phyloP scores from a whole-genome alignment of 1,140 invertebrate species.

The Drosophila parabipectinata region DNA sequence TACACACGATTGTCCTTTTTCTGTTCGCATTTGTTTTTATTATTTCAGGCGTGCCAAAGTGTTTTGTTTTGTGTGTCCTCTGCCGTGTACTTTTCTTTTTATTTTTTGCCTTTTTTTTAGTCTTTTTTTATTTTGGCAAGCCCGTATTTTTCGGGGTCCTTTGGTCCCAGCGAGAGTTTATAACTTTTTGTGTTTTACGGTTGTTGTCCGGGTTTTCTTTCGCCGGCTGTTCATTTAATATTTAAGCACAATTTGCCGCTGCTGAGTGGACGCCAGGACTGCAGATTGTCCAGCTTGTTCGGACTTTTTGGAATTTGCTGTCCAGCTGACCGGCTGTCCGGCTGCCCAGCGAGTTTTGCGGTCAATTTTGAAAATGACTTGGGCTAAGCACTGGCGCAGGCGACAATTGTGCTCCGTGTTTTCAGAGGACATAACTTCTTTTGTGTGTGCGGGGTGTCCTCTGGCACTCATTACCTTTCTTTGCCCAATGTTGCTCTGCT shows the following conservation, averaged over 20 bases:
- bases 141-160: constrained; percentile 25
- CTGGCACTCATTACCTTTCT: constrained; percentile 78
- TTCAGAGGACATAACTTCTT: constrained; percentile 43
- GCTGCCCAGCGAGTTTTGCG: constrained; percentile 45
- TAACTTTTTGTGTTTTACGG: constrained; percentile 82
- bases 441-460: constrained; percentile 68
- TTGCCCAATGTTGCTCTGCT: constrained; percentile 8
- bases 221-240: constrained; percentile 79
- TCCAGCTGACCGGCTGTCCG: constrained; percentile 1
- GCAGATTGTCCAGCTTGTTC: constrained; percentile 26
- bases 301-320: constrained; percentile 4
- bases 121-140: constrained; percentile 7
- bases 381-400: constrained; percentile 74
- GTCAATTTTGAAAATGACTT: constrained; percentile 82
- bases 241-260: constrained; percentile 82
- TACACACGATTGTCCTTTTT: constrained; percentile 75
- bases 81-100: constrained; percentile 1
- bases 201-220: constrained; percentile 62
- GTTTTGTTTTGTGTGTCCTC: constrained; percentile 64
- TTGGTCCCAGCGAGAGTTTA: constrained; percentile 68
- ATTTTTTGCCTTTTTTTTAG: constrained; percentile 22
- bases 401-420: constrained; percentile 68
- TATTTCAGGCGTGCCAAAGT: constrained; percentile 81
- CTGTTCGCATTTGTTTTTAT: constrained; percentile 76
- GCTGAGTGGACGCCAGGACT: constrained; percentile 32